Conservation (phyloP, 2,113 vertebrate genomes). For the Lepus europaeus region DNA sequence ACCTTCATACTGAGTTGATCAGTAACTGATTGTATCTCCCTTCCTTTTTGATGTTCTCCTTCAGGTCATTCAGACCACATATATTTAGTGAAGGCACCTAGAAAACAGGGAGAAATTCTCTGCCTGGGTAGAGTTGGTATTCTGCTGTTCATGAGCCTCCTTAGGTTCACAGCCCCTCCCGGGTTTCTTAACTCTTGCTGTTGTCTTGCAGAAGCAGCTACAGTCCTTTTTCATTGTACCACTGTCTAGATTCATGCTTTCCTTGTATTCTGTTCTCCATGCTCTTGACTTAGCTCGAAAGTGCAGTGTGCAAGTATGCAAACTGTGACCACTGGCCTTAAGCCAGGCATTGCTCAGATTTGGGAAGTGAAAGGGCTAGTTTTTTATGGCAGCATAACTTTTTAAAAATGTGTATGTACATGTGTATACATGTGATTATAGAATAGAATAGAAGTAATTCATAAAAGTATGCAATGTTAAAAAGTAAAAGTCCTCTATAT, state of each 20-base stretch:
- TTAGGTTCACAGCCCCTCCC: not conserved
- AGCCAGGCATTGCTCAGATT: not conserved
- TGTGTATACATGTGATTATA: not conserved
- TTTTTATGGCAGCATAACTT: not conserved
- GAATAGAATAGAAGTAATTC: slow-evolving; percentile 21
- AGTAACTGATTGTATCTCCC: not conserved
- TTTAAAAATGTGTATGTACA: not conserved
- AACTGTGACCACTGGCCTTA: not conserved
- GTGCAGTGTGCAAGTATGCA: not conserved
- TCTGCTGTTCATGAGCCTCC: not conserved
- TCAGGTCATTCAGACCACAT: not conserved
- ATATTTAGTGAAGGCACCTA: not conserved
- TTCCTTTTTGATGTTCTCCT: slow-evolving; percentile 12
- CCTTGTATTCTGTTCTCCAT: not conserved
- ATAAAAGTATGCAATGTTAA: not conserved
- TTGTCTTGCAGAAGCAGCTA: not conserved
- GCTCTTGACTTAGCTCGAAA: not conserved
- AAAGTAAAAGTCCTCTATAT: not conserved
- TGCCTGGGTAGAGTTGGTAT: not conserved
- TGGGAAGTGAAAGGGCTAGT: not conserved
- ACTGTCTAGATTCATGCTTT: not conserved
- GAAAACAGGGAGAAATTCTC: not conserved
- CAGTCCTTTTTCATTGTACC: not conserved
- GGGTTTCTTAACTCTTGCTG: not conserved
- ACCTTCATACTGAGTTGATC: not conserved